A percentile compares a stretch with the other conserved stretches of the same genome.
phyloP scores from a whole-genome alignment of 2,113 vertebrate genomes.

The Anguilla rostrata region DNA sequence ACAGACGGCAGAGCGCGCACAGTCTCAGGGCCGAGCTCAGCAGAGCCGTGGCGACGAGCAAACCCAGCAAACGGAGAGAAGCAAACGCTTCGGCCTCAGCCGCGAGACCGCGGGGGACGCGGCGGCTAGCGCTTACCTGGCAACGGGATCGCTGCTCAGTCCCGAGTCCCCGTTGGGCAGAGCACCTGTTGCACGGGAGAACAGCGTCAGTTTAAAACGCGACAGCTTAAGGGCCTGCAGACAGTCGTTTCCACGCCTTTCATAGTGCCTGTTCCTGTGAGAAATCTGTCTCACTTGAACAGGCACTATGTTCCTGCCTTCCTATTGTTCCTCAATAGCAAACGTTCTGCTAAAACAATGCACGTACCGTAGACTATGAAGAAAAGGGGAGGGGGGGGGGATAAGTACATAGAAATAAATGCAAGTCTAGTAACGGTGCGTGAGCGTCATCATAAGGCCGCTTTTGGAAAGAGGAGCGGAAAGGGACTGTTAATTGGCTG shows the following conservation, averaged over 20 bases:
- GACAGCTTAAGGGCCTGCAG: background rate
- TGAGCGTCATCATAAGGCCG: background rate
- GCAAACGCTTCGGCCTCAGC: background rate
- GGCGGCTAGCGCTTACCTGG: slow-evolving; percentile 44
- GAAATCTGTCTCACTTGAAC: no score
- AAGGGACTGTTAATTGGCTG: background rate
- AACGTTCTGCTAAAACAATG: background rate
- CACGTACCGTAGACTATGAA: background rate
- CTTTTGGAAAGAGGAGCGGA: background rate
- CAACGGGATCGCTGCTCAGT: slow-evolving; percentile 66
- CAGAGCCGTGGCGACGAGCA: no score
- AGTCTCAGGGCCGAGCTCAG: background rate
- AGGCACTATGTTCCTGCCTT: no score
- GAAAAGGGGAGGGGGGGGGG: no score
- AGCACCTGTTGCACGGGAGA: slow-evolving; percentile 60
- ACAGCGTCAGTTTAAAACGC: background rate
- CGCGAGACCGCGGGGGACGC: no score
- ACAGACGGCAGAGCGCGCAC: background rate
- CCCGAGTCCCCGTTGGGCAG: slow-evolving; percentile 76
- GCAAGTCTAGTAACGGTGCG: background rate
- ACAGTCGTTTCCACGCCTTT: background rate
- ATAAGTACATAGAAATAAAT: background rate
- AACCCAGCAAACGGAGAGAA: background rate
- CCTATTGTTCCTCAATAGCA: background rate
- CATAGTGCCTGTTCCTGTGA: background rate